Evolutionary conservation across 2,113 vertebrate species (phyloP).

Genomic region (Drymodes brunneopygia): DNA sequence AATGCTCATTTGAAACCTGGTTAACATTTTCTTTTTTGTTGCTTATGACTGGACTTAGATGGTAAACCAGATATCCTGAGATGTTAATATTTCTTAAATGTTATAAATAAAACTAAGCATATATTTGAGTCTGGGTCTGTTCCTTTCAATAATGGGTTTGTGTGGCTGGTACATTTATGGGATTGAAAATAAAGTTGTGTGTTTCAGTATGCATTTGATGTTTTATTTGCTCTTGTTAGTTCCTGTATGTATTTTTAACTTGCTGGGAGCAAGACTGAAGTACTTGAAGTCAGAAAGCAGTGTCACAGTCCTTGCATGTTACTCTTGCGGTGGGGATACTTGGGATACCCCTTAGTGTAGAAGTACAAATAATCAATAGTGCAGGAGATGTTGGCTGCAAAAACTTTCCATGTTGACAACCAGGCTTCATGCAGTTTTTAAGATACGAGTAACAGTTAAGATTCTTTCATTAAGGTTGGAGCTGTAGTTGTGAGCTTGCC

Average conservation of each 20-base stretch:
- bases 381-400: background rate
- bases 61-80: conserved; percentile 72
- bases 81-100: conserved; percentile 80
- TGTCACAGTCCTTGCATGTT: background rate
- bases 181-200: background rate
- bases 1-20: conserved; percentile 72
- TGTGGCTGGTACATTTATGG: background rate
- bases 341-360: fast-evolving
- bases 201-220: background rate
- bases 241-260: background rate
- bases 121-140: conserved; percentile 44
- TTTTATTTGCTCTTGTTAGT: background rate
- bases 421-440: background rate
- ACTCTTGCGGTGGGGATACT: background rate
- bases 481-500: background rate
- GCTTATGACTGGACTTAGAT: conserved; percentile 77
- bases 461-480: background rate
- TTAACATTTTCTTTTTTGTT: conserved; percentile 75
- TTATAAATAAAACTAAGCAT: conserved; percentile 79
- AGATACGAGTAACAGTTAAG: background rate
- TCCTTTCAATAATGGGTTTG: conserved; percentile 51
- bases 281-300: fast-evolving
- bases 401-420: background rate
- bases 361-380: background rate
- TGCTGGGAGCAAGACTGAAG: background rate